These are phyloP conservation scores for Augiades crinisus DNA, from an alignment of 2,888 invertebrate species.

Conservation along the genomic window DNA sequence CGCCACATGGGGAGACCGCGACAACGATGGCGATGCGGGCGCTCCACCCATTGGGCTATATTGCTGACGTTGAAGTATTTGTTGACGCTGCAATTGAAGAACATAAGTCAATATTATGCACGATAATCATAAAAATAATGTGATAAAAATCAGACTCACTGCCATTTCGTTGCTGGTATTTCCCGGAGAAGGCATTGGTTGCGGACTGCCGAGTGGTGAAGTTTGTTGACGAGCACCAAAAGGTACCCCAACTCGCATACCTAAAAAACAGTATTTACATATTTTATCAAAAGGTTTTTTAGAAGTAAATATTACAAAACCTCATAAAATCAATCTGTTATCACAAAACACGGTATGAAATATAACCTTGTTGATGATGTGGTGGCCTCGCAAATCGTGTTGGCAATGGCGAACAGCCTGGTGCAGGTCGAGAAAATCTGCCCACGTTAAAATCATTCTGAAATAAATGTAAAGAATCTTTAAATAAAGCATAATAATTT, in stretches of 20 bases:
- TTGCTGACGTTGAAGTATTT: slow-evolving; percentile 73
- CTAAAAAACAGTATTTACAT: slow-evolving; percentile 37
- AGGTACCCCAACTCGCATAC: slow-evolving; percentile 72
- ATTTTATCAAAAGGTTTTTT: neutral
- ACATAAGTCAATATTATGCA: neutral
- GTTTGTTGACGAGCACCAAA: slow-evolving; percentile 70
- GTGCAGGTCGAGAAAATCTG: slow-evolving; percentile 66
- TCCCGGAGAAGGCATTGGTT: slow-evolving; percentile 74
- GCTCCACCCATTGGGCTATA: slow-evolving; percentile 78
- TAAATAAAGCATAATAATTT: no score
- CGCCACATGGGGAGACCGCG: slow-evolving; percentile 81
- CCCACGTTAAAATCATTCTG: slow-evolving; percentile 63
- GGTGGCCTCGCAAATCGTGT: slow-evolving; percentile 70
- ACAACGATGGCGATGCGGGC: slow-evolving; percentile 80
- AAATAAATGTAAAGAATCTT: slow-evolving; percentile 19
- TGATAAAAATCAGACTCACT: slow-evolving; percentile 44
- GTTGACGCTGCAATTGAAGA: slow-evolving; percentile 57
- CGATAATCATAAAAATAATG: no score
- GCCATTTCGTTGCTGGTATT: slow-evolving; percentile 67
- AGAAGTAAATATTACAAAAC: no score
- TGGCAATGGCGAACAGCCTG: slow-evolving; percentile 70
- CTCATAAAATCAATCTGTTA: no score
- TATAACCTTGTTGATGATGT: slow-evolving; percentile 68
- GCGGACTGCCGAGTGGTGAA: slow-evolving; percentile 75
- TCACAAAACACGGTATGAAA: no score